Percentiles rank a stretch among this genome's conserved stretches.
These are phyloP conservation scores for Apodemia duryi DNA, from an alignment of 2,888 invertebrate genomes.

Conservation along the genomic window DNA sequence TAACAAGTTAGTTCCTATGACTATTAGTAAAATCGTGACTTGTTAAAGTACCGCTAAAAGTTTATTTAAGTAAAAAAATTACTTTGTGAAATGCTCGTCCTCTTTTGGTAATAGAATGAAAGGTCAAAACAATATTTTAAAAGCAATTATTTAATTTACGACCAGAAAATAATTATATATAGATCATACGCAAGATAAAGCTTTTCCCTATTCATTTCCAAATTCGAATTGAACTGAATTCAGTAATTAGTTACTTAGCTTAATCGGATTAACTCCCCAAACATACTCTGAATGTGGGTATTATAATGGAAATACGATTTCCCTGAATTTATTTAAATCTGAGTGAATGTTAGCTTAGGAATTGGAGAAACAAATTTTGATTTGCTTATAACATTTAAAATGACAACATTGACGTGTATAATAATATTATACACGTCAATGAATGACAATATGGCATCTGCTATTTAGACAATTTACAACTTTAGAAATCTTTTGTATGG, in stretches of 20 bases:
- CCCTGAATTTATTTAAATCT: constrained; percentile 1
- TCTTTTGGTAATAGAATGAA: no score
- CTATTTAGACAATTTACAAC: no score
- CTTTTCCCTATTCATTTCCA: background rate
- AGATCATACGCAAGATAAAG: constrained; percentile 3
- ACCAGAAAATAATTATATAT: background rate
- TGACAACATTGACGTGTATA: no score
- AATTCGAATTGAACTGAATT: constrained; percentile 4
- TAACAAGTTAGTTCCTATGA: no score
- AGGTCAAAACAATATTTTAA: no score
- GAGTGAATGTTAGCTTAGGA: background rate
- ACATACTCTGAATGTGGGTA: constrained; percentile 9
- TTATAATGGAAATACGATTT: background rate
- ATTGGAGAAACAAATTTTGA: background rate
- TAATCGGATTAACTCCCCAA: constrained; percentile 5
- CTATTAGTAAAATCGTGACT: no score
- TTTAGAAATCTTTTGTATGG: no score
- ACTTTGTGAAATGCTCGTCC: no score
- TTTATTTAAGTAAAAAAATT: no score
- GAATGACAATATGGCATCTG: no score
- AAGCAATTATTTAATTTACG: background rate
- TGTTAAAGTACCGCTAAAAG: no score
- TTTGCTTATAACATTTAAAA: background rate
- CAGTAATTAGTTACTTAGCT: constrained; percentile 12
- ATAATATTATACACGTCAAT: no score